Evolutionary conservation across 2,797 vertebrate species (phyloP).

Genomic region (Columba guinea): DNA sequence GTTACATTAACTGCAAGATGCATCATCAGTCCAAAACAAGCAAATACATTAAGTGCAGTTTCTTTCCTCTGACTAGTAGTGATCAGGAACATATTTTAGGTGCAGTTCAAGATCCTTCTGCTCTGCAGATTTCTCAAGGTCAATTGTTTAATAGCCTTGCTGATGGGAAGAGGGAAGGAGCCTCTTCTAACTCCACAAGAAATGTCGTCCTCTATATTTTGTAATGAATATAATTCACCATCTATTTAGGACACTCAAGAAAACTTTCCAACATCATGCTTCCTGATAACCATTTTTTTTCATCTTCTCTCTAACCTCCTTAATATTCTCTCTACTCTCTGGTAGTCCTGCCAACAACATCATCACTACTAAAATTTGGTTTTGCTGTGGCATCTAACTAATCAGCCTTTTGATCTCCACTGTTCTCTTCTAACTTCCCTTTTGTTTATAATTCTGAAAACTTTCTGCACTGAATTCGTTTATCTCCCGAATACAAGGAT

Average conservation of each 20-base stretch:
- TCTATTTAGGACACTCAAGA: neutral
- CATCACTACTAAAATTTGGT: neutral
- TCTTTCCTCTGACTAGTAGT: neutral
- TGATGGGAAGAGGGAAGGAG: neutral
- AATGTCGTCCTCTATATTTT: neutral
- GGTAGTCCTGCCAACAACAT: neutral
- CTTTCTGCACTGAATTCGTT: neutral
- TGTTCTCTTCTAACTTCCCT: neutral
- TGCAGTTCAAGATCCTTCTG: neutral
- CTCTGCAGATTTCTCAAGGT: neutral
- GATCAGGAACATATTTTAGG: neutral
- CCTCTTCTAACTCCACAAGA: neutral
- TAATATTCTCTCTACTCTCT: neutral
- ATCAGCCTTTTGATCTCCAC: neutral
- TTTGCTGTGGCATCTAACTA: neutral
- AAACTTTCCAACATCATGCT: neutral
- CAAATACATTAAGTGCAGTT: neutral
- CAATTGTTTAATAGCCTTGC: neutral
- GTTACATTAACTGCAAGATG: neutral
- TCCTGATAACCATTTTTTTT: neutral
- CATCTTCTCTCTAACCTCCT: neutral
- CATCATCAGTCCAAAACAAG: neutral
- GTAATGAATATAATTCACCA: neutral
- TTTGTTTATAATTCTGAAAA: neutral
- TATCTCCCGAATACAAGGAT: neutral